phyloP scores from a whole-genome alignment of 2,113 vertebrate genomes.

The Myotis brandtii region DNA sequence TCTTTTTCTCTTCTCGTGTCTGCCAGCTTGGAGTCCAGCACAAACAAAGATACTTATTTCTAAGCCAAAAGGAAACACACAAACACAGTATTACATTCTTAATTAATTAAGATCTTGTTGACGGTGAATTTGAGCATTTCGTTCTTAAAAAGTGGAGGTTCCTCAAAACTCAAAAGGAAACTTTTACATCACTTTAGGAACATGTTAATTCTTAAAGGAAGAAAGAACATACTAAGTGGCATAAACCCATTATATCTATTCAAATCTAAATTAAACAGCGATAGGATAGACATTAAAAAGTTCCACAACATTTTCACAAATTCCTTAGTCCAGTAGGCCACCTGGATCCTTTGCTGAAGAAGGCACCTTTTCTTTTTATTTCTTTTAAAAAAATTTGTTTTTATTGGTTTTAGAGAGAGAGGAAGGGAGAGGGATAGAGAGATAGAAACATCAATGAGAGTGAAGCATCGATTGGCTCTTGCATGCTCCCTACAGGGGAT shows the following conservation, averaged over 20 bases:
- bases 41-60: conserved; percentile 45
- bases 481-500: too few relatives aligned
- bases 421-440: too few relatives aligned
- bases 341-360: not conserved
- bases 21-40: not conserved
- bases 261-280: conserved; percentile 17
- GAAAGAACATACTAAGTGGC: not conserved
- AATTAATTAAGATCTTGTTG: not conserved
- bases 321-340: not conserved
- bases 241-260: not conserved
- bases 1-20: not conserved
- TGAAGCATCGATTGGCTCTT: too few relatives aligned
- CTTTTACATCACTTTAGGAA: conserved; percentile 25
- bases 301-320: not conserved
- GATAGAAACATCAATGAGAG: too few relatives aligned
- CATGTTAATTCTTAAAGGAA: conserved; percentile 32
- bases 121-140: not conserved
- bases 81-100: not conserved
- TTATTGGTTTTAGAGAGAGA: too few relatives aligned
- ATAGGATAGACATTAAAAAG: not conserved
- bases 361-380: not conserved
- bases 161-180: conserved; percentile 22
- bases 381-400: too few relatives aligned
- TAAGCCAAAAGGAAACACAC: conserved; percentile 43
- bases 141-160: conserved; percentile 15